phyloP scores from a whole-genome alignment of 2,113 vertebrate genomes.

The Ammospiza nelsoni region DNA sequence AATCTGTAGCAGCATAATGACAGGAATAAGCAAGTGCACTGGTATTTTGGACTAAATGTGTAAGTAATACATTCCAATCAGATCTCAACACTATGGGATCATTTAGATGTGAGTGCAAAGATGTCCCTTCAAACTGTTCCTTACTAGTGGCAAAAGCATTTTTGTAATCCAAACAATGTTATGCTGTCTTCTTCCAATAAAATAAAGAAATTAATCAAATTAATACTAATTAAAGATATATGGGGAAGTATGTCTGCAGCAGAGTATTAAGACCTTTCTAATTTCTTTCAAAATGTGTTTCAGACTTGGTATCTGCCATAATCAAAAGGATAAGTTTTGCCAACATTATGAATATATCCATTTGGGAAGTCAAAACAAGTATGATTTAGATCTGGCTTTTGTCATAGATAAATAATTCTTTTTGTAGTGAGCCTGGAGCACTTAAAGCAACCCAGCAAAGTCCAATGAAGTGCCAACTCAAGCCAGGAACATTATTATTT shows the following conservation, averaged over 20 bases:
- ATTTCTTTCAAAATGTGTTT: constrained; percentile 62
- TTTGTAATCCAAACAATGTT: constrained; percentile 48
- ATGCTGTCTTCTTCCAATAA: constrained; percentile 5
- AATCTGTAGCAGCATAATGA: constrained; percentile 14
- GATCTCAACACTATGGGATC: not conserved
- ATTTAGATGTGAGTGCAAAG: not conserved
- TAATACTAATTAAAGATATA: not conserved
- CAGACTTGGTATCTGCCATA: constrained; percentile 42
- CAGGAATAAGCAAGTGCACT: constrained; percentile 37
- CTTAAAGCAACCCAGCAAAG: constrained; percentile 73
- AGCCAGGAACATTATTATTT: constrained; percentile 82
- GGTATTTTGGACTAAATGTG: not conserved
- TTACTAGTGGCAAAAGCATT: constrained; percentile 18
- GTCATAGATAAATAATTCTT: constrained; percentile 86
- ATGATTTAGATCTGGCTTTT: constrained; percentile 67
- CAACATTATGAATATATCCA: constrained; percentile 64
- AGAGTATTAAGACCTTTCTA: constrained; percentile 27
- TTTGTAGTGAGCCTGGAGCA: constrained; percentile 73
- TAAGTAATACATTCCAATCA: constrained; percentile 34
- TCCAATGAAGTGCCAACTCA: constrained; percentile 76
- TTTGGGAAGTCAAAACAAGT: constrained; percentile 77
- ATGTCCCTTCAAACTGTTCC: not conserved
- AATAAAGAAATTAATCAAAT: constrained; percentile 35
- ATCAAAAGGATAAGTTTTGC: constrained; percentile 71
- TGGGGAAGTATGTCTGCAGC: not conserved